Conservation (phyloP, 2,888 invertebrate species). For the Drosophila quinaria region DNA sequence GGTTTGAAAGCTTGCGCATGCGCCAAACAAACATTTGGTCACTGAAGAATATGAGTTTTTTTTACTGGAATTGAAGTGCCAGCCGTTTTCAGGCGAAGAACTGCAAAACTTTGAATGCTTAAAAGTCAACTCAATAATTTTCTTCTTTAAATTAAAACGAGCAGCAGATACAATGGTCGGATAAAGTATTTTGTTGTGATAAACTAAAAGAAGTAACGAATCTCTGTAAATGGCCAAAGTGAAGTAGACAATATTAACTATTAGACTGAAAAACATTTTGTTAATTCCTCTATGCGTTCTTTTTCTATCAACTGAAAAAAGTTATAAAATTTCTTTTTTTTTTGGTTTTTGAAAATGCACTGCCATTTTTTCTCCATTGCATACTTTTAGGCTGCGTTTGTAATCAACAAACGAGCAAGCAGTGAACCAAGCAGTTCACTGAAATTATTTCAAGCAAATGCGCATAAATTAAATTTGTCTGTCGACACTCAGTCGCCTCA, state of each 20-base stretch:
- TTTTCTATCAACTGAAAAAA: too few relatives aligned
- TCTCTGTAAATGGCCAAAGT: too few relatives aligned
- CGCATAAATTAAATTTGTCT: conserved; percentile 25
- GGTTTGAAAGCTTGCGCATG: conserved; percentile 79
- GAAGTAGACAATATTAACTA: too few relatives aligned
- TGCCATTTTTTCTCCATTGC: too few relatives aligned
- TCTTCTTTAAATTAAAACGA: too few relatives aligned
- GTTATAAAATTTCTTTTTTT: too few relatives aligned
- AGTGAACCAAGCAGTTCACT: conserved; percentile 32
- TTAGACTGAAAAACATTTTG: too few relatives aligned
- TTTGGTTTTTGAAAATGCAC: too few relatives aligned
- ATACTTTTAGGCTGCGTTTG: conserved; percentile 7
- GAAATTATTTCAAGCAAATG: conserved; percentile 10
- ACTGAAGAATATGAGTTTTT: conserved; percentile 35
- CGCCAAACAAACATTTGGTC: conserved; percentile 75
- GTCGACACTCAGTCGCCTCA: not conserved
- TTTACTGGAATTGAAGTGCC: conserved; percentile 26
- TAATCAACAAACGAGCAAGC: conserved; percentile 3
- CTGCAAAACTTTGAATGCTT: not conserved
- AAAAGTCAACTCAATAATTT: not conserved
- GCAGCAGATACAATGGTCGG: not conserved
- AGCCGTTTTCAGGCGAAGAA: conserved; percentile 8
- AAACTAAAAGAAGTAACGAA: too few relatives aligned
- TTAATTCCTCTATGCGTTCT: too few relatives aligned
- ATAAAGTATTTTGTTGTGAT: too few relatives aligned